Evolutionary conservation across 1,140 invertebrate genomes (phyloP), one percentile per base, ranked within the genome.

Genomic region (Heliconius congener): DNA sequence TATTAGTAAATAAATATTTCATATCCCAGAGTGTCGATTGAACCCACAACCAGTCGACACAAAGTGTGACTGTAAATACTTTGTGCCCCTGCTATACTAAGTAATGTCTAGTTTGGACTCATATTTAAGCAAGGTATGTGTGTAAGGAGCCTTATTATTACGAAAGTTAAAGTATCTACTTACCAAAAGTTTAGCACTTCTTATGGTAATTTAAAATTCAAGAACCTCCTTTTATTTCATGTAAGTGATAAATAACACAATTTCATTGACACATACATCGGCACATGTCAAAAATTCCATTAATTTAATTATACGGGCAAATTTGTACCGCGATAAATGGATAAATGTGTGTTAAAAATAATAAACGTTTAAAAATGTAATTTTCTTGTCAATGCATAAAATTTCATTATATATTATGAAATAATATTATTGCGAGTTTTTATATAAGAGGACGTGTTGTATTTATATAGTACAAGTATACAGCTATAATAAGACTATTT

Each of bases 381-480:
- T 76, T 76, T 76, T 76, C 74, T 76, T 76, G 74, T 76, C 74
- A 70, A 2, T 37, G 19, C 18, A 72, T 72, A 37, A 42, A 72
- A 72, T 72, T 72, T 3, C 18, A 37, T 72, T 72, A n/a, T 37
- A 19, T 27, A 39, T 72, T 42, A 72, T 72, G 37, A 72, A 37
- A 23, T 42, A 18, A 72, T 72, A n/a, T 72, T 72, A 37, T 39
- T 30, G 60, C 27, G 11, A 9, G 3, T 30, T 66, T 66, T 66
- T 66, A 66, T 30, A 27, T 66, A 66, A 66, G 11, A 30, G 60
- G 60, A 66, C 60, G 23, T 30, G 27, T 16, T 11, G 11, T 30
- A 9, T 66, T 46, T 46, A 46, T 46, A 46, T 46, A 46, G 42
- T 42, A 42, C 11, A 46, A 13, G 3, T n/a, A 18, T n/a, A 8